Conservation (phyloP, 2,888 invertebrate genomes). For the Strigamia crassipes region DNA sequence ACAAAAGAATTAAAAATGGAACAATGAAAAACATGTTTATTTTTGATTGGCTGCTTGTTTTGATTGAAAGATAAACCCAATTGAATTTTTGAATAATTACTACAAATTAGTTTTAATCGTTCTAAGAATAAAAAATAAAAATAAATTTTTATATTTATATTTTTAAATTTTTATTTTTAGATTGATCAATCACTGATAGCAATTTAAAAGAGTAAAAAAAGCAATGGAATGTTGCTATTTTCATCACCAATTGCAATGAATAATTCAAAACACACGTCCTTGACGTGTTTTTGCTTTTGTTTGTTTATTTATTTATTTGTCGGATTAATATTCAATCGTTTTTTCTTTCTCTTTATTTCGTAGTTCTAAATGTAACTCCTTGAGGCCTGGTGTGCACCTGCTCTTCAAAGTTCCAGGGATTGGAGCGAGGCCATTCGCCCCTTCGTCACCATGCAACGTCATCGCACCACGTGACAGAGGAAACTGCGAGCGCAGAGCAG, state of each 20-base stretch:
- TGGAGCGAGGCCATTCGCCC: not conserved
- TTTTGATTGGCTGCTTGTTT: no score
- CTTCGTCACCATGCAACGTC: not conserved
- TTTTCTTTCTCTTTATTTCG: not conserved
- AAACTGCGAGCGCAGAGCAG: conserved; percentile 3
- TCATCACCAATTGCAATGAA: not conserved
- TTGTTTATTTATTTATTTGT: not conserved
- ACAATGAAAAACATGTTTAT: no score
- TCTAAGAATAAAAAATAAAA: no score
- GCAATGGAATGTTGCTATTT: no score
- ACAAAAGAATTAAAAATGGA: no score
- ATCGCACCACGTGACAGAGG: not conserved
- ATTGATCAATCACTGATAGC: no score
- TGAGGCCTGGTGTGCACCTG: conserved; percentile 1
- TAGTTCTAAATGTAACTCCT: not conserved
- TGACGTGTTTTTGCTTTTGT: not conserved
- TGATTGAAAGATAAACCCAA: no score
- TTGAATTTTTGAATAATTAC: no score
- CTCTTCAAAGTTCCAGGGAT: conserved; percentile 4
- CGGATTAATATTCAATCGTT: not conserved
- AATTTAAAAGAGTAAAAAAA: no score
- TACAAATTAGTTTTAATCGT: no score
- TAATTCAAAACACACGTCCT: not conserved
- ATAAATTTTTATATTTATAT: no score
- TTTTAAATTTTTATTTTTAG: no score